A percentile compares a stretch with the other conserved stretches of the same genome.
Conservation (phyloP, 2,888 invertebrate genomes). For the Octodonta nipae region DNA sequence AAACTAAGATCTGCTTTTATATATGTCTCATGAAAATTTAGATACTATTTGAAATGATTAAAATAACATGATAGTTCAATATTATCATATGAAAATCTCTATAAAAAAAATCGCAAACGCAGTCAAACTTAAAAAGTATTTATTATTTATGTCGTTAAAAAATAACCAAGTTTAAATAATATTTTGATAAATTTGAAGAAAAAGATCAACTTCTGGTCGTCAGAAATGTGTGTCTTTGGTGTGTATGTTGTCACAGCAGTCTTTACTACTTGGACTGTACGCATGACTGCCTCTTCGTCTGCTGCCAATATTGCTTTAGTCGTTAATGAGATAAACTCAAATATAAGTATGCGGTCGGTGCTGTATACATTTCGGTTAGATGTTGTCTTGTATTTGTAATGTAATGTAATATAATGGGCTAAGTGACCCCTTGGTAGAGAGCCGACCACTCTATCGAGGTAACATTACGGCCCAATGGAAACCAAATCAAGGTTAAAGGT, state of each 20-base stretch:
- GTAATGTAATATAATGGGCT: not conserved
- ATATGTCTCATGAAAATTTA: too few species aligned
- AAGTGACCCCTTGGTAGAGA: conserved; percentile 9
- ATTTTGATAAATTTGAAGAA: too few species aligned
- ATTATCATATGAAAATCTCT: too few species aligned
- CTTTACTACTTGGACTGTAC: conserved; percentile 47
- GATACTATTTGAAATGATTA: too few species aligned
- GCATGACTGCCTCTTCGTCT: conserved; percentile 39
- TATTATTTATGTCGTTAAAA: too few species aligned
- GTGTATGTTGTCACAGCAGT: conserved; percentile 33
- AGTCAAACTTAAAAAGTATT: too few species aligned
- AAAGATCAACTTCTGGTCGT: conserved; percentile 10
- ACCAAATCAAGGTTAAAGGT: conserved; percentile 68
- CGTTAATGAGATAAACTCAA: conserved; percentile 16
- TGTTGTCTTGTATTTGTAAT: conserved; percentile 13
- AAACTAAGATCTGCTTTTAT: too few species aligned
- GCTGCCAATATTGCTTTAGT: conserved; percentile 25
- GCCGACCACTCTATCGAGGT: conserved; percentile 18
- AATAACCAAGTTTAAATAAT: too few species aligned
- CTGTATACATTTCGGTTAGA: conserved; percentile 11
- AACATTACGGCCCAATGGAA: conserved; percentile 49
- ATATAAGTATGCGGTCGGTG: conserved; percentile 9
- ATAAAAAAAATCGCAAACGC: too few species aligned
- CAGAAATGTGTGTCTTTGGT: conserved; percentile 20
- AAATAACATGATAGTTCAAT: too few species aligned